A percentile compares a stretch with the other conserved stretches of the same genome.
phyloP scores from a whole-genome alignment of 1,140 invertebrate species.

The Microplitis demolitor region DNA sequence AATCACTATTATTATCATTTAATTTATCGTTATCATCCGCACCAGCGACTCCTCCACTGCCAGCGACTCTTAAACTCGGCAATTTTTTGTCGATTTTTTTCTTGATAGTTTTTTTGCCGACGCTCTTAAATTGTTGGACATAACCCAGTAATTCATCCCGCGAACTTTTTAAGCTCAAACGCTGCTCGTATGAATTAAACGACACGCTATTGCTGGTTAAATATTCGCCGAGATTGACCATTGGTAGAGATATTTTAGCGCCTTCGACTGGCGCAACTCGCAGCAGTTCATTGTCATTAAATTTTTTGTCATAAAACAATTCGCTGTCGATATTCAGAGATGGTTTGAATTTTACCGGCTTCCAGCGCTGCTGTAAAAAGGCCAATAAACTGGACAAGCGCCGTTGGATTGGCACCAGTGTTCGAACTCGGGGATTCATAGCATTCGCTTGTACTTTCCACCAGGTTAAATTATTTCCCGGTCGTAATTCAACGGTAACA shows the following conservation, averaged over 20 bases:
- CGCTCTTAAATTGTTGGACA: slow-evolving; percentile 53
- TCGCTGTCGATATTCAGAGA: slow-evolving; percentile 50
- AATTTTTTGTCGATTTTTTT: slow-evolving; percentile 53
- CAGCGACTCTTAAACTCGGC: slow-evolving; percentile 21
- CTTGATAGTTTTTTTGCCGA: slow-evolving; percentile 57
- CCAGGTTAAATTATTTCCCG: slow-evolving; percentile 80
- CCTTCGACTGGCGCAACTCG: slow-evolving; percentile 63
- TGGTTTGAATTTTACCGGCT: slow-evolving; percentile 62
- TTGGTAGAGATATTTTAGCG: slow-evolving; percentile 68
- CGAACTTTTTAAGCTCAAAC: slow-evolving; percentile 65
- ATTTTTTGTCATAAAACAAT: slow-evolving; percentile 33
- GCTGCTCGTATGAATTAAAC: slow-evolving; percentile 73
- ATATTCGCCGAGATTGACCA: slow-evolving; percentile 75
- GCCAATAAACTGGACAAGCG: slow-evolving; percentile 74
- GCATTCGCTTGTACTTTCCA: slow-evolving; percentile 81
- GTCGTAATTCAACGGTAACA: slow-evolving; percentile 77
- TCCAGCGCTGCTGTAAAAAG: slow-evolving; percentile 81
- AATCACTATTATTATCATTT: slow-evolving; percentile 53
- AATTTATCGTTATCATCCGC: slow-evolving; percentile 40
- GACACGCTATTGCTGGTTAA: slow-evolving; percentile 76
- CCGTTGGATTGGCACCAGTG: slow-evolving; percentile 77
- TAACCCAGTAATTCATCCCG: slow-evolving; percentile 52
- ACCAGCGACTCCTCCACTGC: slow-evolving; percentile 33
- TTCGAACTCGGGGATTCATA: slow-evolving; percentile 87
- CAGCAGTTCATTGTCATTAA: slow-evolving; percentile 45